phyloP scores from a whole-genome alignment of 2,113 vertebrate species.

The Coturnix japonica region DNA sequence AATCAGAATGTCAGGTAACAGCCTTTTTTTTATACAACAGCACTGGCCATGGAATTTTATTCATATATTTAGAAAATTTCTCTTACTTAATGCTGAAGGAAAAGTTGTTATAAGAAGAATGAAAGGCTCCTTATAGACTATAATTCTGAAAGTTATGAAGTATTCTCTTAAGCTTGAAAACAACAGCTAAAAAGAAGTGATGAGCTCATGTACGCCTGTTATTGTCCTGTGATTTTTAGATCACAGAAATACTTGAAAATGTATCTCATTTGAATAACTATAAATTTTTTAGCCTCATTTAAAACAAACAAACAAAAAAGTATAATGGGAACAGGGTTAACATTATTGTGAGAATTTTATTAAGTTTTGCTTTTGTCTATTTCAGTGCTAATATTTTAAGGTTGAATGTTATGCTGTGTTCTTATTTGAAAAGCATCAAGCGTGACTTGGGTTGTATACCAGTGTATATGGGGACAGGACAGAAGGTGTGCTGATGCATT shows the following conservation, averaged over 20 bases:
- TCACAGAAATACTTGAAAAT: background rate
- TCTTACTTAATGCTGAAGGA: background rate
- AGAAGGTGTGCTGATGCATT: background rate
- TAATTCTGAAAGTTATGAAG: background rate
- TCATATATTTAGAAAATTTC: background rate
- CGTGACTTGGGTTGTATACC: background rate
- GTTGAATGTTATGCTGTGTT: background rate
- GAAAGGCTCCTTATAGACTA: background rate
- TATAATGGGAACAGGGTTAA: background rate
- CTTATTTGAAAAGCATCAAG: background rate
- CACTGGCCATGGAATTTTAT: background rate
- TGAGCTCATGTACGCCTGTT: background rate
- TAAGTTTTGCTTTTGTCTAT: background rate
- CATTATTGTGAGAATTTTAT: background rate
- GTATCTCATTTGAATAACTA: background rate
- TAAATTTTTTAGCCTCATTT: background rate
- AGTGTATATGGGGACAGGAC: background rate
- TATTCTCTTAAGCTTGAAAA: slow-evolving; percentile 5
- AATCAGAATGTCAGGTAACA: slow-evolving; percentile 77
- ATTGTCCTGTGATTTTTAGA: background rate
- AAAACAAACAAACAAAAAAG: background rate
- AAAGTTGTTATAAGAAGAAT: background rate
- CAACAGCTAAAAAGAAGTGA: background rate
- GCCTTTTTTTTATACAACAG: background rate
- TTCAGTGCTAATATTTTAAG: background rate